These are phyloP conservation scores for Lochmaea capreae DNA, from an alignment of 2,888 invertebrate genomes.

Conservation along the genomic window DNA sequence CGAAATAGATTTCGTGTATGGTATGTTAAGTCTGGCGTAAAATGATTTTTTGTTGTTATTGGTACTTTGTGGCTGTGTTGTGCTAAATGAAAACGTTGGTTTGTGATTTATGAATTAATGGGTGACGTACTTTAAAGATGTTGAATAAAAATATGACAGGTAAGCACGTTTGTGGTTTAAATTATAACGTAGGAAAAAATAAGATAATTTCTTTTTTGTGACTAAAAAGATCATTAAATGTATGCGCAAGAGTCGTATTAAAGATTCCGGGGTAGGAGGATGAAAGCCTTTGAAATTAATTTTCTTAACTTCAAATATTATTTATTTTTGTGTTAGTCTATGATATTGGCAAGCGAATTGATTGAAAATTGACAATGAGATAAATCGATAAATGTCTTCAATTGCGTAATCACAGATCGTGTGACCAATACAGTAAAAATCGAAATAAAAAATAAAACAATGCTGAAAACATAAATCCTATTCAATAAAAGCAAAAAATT, in stretches of 20 bases:
- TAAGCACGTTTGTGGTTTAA: neutral
- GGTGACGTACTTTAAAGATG: slow-evolving; percentile 5
- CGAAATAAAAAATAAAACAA: too few species aligned
- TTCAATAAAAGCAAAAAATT: too few species aligned
- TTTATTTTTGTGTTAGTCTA: neutral
- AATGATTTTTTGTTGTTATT: slow-evolving; percentile 28
- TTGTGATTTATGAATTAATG: slow-evolving; percentile 11
- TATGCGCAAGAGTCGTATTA: neutral
- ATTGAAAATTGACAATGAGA: too few species aligned
- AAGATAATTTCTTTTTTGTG: neutral
- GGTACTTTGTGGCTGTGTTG: slow-evolving; percentile 15
- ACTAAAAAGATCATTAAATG: neutral
- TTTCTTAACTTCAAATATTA: neutral
- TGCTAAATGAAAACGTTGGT: slow-evolving; percentile 18
- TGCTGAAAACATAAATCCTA: too few species aligned
- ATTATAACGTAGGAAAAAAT: neutral
- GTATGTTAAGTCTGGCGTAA: slow-evolving; percentile 47
- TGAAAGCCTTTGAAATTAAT: neutral
- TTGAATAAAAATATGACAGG: slow-evolving; percentile 27
- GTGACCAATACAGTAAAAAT: too few species aligned
- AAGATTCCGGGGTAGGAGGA: neutral
- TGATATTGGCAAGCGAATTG: too few species aligned
- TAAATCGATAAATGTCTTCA: too few species aligned
- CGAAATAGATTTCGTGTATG: slow-evolving; percentile 47
- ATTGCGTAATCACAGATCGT: too few species aligned